A percentile compares a stretch with the other conserved stretches of the same genome.
These are phyloP conservation scores for Channallabes apus DNA, from an alignment of 2,797 vertebrate genomes.

Conservation along the genomic window DNA sequence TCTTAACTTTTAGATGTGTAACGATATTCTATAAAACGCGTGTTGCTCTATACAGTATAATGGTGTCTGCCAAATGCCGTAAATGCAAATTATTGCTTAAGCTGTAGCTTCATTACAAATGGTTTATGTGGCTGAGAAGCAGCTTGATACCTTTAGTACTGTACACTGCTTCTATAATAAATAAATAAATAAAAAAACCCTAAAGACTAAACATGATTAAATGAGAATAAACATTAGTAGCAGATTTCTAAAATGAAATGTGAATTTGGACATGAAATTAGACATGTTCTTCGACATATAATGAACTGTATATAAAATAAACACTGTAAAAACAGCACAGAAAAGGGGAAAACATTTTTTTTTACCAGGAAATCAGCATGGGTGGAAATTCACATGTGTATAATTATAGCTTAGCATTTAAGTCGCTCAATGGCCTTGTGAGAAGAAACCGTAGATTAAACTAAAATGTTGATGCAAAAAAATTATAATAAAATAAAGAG, in stretches of 20 bases:
- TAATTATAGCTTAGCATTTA: neutral
- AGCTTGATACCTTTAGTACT: neutral
- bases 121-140: neutral
- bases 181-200: neutral
- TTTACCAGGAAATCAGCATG: neutral
- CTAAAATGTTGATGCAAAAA: neutral
- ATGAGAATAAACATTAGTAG: neutral
- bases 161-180: neutral
- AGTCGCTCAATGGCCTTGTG: neutral
- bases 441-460: neutral
- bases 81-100: neutral
- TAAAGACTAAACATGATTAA: neutral
- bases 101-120: neutral
- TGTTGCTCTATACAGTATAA: no score
- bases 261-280: neutral
- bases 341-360: neutral
- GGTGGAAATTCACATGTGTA: neutral
- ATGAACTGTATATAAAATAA: no score
- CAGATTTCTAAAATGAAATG: neutral
- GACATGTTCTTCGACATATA: no score
- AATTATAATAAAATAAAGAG: neutral
- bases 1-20: no score
- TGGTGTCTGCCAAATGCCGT: no score
- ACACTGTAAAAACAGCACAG: neutral
- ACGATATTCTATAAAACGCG: no score